Percentiles rank a stretch among this genome's conserved stretches.
Evolutionary conservation across 1,140 invertebrate species (phyloP).

Genomic region (Macrobrachium nipponense): DNA sequence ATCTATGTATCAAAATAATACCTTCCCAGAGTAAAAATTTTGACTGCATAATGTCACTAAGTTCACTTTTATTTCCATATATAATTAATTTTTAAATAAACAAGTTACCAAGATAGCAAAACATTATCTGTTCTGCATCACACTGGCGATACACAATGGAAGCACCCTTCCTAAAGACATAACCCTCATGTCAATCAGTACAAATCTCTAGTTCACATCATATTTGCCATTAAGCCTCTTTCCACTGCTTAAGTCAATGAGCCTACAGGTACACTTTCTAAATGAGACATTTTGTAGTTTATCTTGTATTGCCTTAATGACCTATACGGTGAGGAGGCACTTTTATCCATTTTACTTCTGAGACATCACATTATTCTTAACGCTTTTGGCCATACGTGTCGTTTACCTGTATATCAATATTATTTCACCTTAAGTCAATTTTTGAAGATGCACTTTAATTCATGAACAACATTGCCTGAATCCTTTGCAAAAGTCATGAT

Average conservation of each 20-base stretch:
- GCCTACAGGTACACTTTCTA: conserved; percentile 40
- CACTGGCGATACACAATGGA: conserved; percentile 13
- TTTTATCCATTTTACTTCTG: conserved; percentile 35
- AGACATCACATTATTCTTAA: too few relatives aligned
- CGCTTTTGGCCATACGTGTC: too few relatives aligned
- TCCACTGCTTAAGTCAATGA: conserved; percentile 13
- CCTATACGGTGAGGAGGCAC: conserved; percentile 23
- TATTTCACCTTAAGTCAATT: conserved; percentile 5
- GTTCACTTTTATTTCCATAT: too few relatives aligned
- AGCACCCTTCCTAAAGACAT: conserved; percentile 13
- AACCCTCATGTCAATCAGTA: conserved; percentile 24
- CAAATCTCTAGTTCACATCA: not conserved
- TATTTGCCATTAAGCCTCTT: conserved; percentile 32
- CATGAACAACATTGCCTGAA: conserved; percentile 14
- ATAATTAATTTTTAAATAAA: too few relatives aligned
- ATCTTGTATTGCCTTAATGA: conserved; percentile 43
- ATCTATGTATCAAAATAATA: too few relatives aligned
- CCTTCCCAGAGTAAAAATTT: too few relatives aligned
- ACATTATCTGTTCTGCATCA: too few relatives aligned
- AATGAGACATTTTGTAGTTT: conserved; percentile 38
- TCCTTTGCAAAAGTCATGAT: conserved; percentile 5
- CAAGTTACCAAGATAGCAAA: too few relatives aligned
- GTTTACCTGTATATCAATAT: too few relatives aligned
- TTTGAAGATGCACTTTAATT: not conserved
- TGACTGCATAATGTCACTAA: too few relatives aligned